Conservation (phyloP, 2,797 vertebrate species). For the Sebastes oblongus region DNA sequence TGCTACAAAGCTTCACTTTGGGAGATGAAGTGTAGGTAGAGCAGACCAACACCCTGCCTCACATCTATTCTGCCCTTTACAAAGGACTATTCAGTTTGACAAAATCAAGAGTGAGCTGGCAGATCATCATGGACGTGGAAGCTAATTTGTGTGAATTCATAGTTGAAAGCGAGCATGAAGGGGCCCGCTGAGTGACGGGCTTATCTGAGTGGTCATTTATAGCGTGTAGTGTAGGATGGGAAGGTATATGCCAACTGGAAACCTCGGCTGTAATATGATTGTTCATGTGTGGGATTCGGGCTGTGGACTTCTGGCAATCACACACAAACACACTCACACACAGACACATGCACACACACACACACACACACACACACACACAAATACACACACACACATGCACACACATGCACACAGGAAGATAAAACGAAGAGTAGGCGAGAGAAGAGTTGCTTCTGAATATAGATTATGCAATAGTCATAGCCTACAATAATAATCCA, state of each 20-base stretch:
- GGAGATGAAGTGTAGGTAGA: not conserved
- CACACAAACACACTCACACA: not conserved
- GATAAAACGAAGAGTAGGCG: slow-evolving; percentile 24
- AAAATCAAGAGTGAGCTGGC: not conserved
- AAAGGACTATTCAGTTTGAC: not conserved
- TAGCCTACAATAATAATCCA: slow-evolving; percentile 8
- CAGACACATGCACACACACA: not conserved
- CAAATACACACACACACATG: too few relatives aligned
- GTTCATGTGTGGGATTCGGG: slow-evolving; percentile 43
- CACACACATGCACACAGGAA: slow-evolving; percentile 17
- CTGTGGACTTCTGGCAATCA: slow-evolving; percentile 30
- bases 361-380: not conserved
- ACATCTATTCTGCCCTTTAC: not conserved
- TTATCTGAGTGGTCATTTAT: not conserved
- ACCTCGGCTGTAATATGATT: not conserved
- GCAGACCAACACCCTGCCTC: not conserved
- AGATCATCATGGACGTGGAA: not conserved
- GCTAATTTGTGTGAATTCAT: not conserved
- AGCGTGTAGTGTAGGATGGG: slow-evolving; percentile 9
- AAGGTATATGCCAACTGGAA: slow-evolving; percentile 24
- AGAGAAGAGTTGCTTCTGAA: slow-evolving; percentile 26
- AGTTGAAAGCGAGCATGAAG: not conserved
- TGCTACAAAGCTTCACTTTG: not conserved
- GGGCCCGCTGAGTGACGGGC: not conserved
- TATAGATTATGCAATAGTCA: slow-evolving; percentile 45